Percentiles rank a stretch among this genome's conserved stretches.
Evolutionary conservation across 2,113 vertebrate genomes (phyloP).

Genomic region (Aptenodytes forsteri): DNA sequence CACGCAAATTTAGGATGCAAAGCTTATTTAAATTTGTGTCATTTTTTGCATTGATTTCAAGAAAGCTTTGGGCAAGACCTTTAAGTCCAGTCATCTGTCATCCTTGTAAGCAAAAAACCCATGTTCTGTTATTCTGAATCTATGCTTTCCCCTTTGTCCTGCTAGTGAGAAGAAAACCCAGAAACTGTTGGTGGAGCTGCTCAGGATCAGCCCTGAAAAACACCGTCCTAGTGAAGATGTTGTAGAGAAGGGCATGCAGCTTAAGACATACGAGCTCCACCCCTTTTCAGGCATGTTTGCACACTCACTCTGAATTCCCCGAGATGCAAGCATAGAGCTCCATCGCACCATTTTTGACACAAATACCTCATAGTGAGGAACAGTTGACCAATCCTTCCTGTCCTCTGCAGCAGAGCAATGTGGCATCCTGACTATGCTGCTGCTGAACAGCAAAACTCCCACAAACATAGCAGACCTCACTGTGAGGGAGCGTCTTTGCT

Average conservation of each 20-base stretch:
- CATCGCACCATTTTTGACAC: background rate
- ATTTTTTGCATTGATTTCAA: background rate
- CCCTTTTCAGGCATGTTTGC: background rate
- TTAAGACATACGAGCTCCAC: fast-evolving
- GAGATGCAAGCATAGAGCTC: background rate
- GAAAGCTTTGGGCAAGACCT: background rate
- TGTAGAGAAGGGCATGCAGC: background rate
- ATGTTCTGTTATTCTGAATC: background rate
- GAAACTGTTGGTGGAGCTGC: background rate
- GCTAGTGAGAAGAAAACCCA: background rate
- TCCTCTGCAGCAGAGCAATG: background rate
- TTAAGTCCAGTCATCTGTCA: background rate
- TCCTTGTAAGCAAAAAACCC: background rate
- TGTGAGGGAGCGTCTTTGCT: background rate
- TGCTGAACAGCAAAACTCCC: background rate
- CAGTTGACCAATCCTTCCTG: background rate
- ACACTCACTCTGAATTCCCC: background rate
- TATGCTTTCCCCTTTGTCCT: background rate
- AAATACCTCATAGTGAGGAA: background rate
- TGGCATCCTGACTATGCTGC: background rate
- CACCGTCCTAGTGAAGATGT: no score
- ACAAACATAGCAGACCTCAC: background rate
- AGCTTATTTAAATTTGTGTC: background rate
- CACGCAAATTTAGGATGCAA: fast-evolving
- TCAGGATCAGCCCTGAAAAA: background rate